Conservation (phyloP, 2,888 invertebrate species). For the Anagyrus pseudococci region DNA sequence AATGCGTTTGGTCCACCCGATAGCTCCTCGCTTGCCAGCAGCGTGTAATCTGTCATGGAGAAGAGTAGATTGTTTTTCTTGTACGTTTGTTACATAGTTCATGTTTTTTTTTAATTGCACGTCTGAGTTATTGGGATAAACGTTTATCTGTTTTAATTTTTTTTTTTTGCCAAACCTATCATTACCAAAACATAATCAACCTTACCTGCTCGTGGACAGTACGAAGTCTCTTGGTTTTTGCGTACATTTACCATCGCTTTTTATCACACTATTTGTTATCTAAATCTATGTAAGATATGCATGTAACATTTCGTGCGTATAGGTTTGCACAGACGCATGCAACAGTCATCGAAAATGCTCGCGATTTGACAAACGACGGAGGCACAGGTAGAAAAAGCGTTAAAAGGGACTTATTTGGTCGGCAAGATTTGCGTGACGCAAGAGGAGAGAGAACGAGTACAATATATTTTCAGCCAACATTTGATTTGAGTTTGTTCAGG, state of each 20-base stretch:
- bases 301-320: too few relatives aligned
- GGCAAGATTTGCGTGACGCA: slow-evolving; percentile 15
- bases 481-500: slow-evolving; percentile 5
- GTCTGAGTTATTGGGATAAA: not conserved
- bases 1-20: too few relatives aligned
- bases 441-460: slow-evolving; percentile 14
- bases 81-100: not conserved
- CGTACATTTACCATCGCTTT: slow-evolving; percentile 1
- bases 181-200: slow-evolving; percentile 9
- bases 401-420: slow-evolving; percentile 7
- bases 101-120: too few relatives aligned
- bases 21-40: slow-evolving; percentile 31
- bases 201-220: slow-evolving; percentile 18
- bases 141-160: not conserved
- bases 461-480: not conserved
- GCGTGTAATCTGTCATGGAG: slow-evolving; percentile 32
- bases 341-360: slow-evolving; percentile 23
- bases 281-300: slow-evolving; percentile 14
- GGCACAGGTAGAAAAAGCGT: slow-evolving; percentile 4
- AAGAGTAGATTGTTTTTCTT: slow-evolving; percentile 1
- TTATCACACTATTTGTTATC: slow-evolving; percentile 5
- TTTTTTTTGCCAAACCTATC: not conserved
- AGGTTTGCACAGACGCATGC: slow-evolving; percentile 34
- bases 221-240: slow-evolving; percentile 3
- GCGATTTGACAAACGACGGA: slow-evolving; percentile 6